Evolutionary conservation across 2,888 invertebrate species (phyloP), one percentile per base, ranked within the genome.

Genomic region (Tetrapedia diversipes): DNA sequence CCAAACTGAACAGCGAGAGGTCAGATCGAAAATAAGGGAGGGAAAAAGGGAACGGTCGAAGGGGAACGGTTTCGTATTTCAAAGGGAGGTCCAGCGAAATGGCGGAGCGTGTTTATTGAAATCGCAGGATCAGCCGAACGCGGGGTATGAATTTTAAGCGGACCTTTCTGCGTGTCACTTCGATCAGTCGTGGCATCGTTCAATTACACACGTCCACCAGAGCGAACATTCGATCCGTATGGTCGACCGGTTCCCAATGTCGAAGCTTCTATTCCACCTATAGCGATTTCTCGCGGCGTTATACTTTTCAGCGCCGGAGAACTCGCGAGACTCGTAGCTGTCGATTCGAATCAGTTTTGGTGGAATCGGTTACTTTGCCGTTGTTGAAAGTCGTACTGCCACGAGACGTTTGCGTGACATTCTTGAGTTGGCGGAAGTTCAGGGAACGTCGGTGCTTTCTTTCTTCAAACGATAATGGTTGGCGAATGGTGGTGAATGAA

Each of bases 161-260:
- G 37, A 29, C 53, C 68, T 72, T 73, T 79, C 61, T 57, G 68
- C 57, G 29, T 69, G 69, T 63, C 77, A 64, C 47, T 63, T 53
- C 65, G 73, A 66, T 73, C 73, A 49, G 39, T 37, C 66, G 14
- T 63, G 45, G 68, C 43, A 29, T 66, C 72, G 72, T 77, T 77
- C 73, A 77, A 77, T 77, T 77, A 79, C 73, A 66, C 69, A 29
- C 56, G 66, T 73, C 68, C 77, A 65, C 16, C 71, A 34, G 61
- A 68, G 59, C 60, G 79, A 51, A 79, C 56, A 64, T 76, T 79
- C 66, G 60, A 56, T 64, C 66, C 39, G 59, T 32, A 64, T 45
- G 64, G 71, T 64, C 53, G 43, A 27, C 24, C 76, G 67, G 37
- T 60, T 61, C 57, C 57, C 63, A 72, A 72, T 61, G 69, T 29